Evolutionary conservation across 2,888 invertebrate species (phyloP).

Genomic region (Hirtodrosophila alboralis): DNA sequence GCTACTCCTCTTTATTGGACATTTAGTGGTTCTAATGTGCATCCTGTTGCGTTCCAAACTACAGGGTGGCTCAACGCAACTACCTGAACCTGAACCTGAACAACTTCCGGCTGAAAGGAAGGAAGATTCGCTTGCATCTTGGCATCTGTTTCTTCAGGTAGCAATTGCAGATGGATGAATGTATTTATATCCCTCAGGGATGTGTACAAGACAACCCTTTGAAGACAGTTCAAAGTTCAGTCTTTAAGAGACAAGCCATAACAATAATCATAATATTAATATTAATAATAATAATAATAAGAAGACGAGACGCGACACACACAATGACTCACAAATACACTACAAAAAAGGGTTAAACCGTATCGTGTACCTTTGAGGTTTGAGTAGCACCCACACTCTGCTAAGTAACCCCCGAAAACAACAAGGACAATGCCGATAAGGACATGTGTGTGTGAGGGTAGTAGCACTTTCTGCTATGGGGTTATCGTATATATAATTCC

Average conservation of each 20-base stretch:
- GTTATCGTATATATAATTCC: slow-evolving; percentile 60
- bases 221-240: slow-evolving; percentile 70
- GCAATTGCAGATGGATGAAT: slow-evolving; percentile 19
- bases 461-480: slow-evolving; percentile 25
- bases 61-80: slow-evolving; percentile 43
- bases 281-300: slow-evolving; percentile 41
- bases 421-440: slow-evolving; percentile 32
- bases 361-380: slow-evolving; percentile 12
- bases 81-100: slow-evolving; percentile 73
- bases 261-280: slow-evolving; percentile 57
- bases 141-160: slow-evolving; percentile 47
- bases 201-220: slow-evolving; percentile 49
- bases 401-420: slow-evolving; percentile 31
- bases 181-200: slow-evolving; percentile 12
- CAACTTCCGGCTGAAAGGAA: slow-evolving; percentile 72
- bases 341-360: slow-evolving; percentile 40
- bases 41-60: slow-evolving; percentile 70
- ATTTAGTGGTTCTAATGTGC: slow-evolving; percentile 74
- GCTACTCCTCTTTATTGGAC: slow-evolving; percentile 47
- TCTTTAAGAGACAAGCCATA: slow-evolving; percentile 34
- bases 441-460: slow-evolving; percentile 28
- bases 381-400: slow-evolving; percentile 48
- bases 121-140: not conserved
- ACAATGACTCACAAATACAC: slow-evolving; percentile 37
- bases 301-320: slow-evolving; percentile 18